Conservation (phyloP, 2,888 invertebrate species). For the Stenodema calcarata region DNA sequence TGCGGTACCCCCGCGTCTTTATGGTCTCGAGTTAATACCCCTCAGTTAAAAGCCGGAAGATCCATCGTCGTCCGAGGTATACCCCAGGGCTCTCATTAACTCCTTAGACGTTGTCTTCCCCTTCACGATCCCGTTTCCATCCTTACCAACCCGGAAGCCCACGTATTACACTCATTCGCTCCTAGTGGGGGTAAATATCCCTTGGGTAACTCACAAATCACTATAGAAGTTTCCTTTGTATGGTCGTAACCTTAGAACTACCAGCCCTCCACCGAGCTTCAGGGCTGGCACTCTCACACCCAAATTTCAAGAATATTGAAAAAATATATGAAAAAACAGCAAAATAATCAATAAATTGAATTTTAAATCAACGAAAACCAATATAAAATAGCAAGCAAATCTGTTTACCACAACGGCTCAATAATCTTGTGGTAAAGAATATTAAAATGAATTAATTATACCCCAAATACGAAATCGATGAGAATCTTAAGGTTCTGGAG, state of each 20-base stretch:
- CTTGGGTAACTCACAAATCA: background rate
- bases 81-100: slow-evolving; percentile 22
- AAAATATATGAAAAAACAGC: too few species aligned
- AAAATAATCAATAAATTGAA: too few species aligned
- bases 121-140: background rate
- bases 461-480: too few species aligned
- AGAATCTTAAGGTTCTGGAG: too few species aligned
- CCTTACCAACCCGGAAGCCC: background rate
- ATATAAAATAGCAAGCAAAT: too few species aligned
- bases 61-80: slow-evolving; percentile 10
- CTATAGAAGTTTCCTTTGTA: background rate
- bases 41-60: background rate
- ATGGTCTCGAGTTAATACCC: background rate
- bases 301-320: too few species aligned
- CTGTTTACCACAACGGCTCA: too few species aligned
- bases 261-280: too few species aligned
- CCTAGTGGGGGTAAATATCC: background rate
- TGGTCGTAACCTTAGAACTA: background rate
- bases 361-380: too few species aligned
- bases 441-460: too few species aligned
- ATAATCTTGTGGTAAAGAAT: too few species aligned
- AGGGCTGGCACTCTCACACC: too few species aligned
- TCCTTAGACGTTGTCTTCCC: background rate
- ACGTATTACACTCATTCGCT: background rate
- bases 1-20: background rate